Evolutionary conservation across 2,797 vertebrate species (phyloP).

Genomic region (Cheirogaleus major): DNA sequence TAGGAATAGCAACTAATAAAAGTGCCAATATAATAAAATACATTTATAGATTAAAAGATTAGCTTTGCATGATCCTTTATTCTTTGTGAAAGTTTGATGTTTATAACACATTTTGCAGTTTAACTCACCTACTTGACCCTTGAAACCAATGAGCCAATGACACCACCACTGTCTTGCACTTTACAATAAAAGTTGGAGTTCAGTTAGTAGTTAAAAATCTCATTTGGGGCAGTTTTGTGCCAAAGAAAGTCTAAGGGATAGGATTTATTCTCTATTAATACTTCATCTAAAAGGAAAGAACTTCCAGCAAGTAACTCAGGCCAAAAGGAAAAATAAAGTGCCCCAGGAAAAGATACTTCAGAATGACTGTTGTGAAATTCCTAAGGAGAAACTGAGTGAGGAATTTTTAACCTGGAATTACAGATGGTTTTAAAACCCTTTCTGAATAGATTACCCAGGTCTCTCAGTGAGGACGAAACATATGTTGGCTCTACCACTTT

Average conservation of each 20-base stretch:
- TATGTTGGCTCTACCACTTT: neutral
- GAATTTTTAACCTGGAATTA: neutral
- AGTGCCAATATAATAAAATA: constrained; percentile 15
- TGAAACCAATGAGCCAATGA: neutral
- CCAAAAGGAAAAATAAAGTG: neutral
- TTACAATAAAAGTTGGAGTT: neutral
- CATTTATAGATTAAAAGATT: neutral
- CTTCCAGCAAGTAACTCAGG: neutral
- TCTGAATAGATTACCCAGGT: neutral
- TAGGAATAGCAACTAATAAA: neutral
- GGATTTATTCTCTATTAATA: neutral
- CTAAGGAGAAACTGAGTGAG: neutral
- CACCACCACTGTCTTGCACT: neutral
- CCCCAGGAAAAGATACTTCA: neutral
- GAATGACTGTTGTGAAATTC: neutral
- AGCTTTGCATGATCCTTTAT: constrained; percentile 21
- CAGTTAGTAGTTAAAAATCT: neutral
- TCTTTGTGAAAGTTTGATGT: neutral
- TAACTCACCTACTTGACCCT: neutral
- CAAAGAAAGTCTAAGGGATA: neutral
- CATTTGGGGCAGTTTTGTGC: neutral
- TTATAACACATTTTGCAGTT: neutral
- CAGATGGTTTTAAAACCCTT: neutral
- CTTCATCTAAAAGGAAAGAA: neutral
- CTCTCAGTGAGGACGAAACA: neutral